Evolutionary conservation across 2,888 invertebrate genomes (phyloP), one percentile per base, ranked within the genome.

Genomic region (Thymelicus sylvestris): DNA sequence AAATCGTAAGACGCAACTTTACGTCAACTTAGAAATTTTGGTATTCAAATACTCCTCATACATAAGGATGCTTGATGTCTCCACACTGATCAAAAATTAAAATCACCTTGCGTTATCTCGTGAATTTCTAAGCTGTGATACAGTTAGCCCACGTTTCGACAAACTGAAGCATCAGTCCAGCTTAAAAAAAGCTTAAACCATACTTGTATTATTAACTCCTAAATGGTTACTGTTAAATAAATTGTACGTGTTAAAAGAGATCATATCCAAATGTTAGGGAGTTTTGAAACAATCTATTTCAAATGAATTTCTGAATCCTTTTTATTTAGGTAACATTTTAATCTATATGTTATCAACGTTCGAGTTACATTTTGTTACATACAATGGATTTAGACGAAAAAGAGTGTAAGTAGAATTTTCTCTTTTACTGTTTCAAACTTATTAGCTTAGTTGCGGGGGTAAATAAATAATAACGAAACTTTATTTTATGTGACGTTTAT

Each of bases 101-200:
- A 91, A 91, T 91, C 90, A 89, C 87, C 89, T 90, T 84, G 77
- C 74, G 85, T 75, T 85, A 83, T 86, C 85, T 77, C 79, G 79
- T 74, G 79, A 73, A 74, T 77, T 81, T 80, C 81, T 81, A 84
- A 80, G 80, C 73, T n/a, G 44, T 31, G 63, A 19, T 55, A 71
- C 61, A 71, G 71, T 71, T 66, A 71, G 52, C 39, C 15, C 55
- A 55, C 47, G 66, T 13, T 65, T 38, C 52, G 4, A 44, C 19
- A 31, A 67, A 24, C 52, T 60, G 48, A 41, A 24, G 52, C 52
- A 50, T 19, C 38, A 48, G 7, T 19, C 6, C 38, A 13, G 31
- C 19, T 38, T 10, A 24, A 44, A 24, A 61, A 10, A 15, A 15
- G 5, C 5, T 41, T 41, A 52, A 39, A 48, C 12, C 12, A 44